These are phyloP conservation scores for Mycalesis mineus DNA, from an alignment of 2,888 invertebrate genomes.

Conservation along the genomic window DNA sequence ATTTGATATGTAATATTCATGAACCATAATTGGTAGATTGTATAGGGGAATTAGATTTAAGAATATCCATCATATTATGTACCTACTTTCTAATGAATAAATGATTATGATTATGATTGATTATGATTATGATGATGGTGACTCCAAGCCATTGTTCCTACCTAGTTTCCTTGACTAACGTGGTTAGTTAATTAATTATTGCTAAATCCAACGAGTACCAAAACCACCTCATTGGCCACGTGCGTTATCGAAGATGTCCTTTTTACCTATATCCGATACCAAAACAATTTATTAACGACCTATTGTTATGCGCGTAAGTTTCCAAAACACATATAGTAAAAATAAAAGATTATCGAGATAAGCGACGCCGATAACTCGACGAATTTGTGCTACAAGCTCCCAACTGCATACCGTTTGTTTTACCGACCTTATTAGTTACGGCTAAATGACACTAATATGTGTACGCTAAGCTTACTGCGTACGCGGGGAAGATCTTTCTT, in stretches of 20 bases:
- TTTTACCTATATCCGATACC: conserved; percentile 63
- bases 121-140: too few relatives aligned
- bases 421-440: background rate
- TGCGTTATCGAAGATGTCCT: conserved; percentile 55
- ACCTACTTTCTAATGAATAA: too few relatives aligned
- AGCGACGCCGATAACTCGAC: conserved; percentile 38
- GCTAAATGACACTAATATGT: background rate
- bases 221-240: conserved; percentile 41
- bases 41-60: too few relatives aligned
- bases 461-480: background rate
- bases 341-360: conserved; percentile 38
- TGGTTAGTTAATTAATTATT: too few relatives aligned
- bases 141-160: too few relatives aligned
- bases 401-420: conserved; percentile 5
- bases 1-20: too few relatives aligned
- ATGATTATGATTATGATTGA: too few relatives aligned
- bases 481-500: too few relatives aligned
- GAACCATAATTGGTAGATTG: too few relatives aligned
- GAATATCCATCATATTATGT: too few relatives aligned
- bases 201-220: background rate
- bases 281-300: conserved; percentile 62
- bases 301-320: conserved; percentile 55
- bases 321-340: conserved; percentile 33
- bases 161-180: too few relatives aligned
- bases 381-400: conserved; percentile 17